Base-by-base conservation (phyloP, 2,113 vertebrate genomes). In the Mormoops blainvillei region DNA sequence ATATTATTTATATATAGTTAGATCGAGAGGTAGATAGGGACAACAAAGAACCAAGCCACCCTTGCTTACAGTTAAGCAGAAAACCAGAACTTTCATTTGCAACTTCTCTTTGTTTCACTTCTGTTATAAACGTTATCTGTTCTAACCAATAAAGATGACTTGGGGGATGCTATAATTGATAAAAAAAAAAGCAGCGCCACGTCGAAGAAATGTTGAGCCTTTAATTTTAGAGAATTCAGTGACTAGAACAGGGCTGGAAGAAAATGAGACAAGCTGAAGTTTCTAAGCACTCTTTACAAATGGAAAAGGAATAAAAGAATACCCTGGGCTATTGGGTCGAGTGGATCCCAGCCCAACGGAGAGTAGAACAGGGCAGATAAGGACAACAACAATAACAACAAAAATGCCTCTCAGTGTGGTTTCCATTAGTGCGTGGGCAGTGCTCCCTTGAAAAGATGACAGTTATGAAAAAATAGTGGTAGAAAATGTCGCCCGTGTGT, bases 201-300 rank as follows among this genome's bases (percentile, higher is more conserved):
- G 28, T 26, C 2, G 20, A 81, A 87, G 33, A 93, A 89, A 77
- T 26, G 2, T 28, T 65, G 80, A 94, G 6, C 50, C 52, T 77
- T 89, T 92, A 54, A 71, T 76, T 86, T 74, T 67, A 94, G 83
- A 89, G 81, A 89, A 87, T 43, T 13, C 33, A 87, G n/a, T 82
- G 50, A 70, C 71, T 2, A 33, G 19, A 95, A 81, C 3, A 73
- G 50, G 80, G 71, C 78, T 84, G 68, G 24, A 52, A 94, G 87
- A 48, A 96, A 87, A 38, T 56, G 56, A 73, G 61, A 48, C 74
- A 45, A 73, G 76, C 2, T n/a, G 7, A 63, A 92, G 65, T 93
- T 94, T 94, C 52, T 18, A 45, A 67, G 77, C 41, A 86, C 4
- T 18, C 48, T 45, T 85, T 86, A 58, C 18, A 65, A 90, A 50